Evolutionary conservation across 2,797 vertebrate genomes (phyloP).

Genomic region (Alectoris magna): DNA sequence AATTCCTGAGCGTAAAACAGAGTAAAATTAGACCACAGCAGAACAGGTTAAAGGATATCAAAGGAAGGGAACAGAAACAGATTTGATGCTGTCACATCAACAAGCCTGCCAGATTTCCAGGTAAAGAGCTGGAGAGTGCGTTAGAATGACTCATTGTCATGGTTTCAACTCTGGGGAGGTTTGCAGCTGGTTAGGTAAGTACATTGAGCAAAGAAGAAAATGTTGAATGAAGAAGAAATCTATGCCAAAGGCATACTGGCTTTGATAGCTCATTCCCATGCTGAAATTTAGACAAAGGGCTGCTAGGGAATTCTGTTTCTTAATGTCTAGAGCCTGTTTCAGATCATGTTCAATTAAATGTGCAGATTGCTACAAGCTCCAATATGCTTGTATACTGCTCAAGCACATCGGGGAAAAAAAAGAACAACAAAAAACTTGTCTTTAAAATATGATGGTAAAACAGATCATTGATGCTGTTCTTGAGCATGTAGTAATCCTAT

Average conservation of each 20-base stretch:
- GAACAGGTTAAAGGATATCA: background rate
- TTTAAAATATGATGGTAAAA: background rate
- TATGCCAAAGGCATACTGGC: background rate
- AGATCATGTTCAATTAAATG: background rate
- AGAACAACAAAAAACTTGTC: background rate
- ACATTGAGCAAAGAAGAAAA: background rate
- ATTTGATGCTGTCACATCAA: constrained; percentile 8
- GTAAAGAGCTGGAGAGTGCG: background rate
- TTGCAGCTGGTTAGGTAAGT: constrained; percentile 52
- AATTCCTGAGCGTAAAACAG: background rate
- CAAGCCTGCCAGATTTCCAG: constrained; percentile 7
- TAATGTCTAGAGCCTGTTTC: constrained; percentile 7
- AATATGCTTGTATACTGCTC: background rate
- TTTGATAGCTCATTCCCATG: constrained; percentile 17
- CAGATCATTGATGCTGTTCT: background rate
- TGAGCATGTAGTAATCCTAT: too few relatives aligned
- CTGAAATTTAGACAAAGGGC: constrained; percentile 39
- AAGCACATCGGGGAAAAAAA: background rate
- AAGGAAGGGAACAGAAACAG: background rate
- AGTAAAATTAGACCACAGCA: background rate
- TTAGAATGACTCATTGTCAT: constrained; percentile 48
- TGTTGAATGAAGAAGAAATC: constrained; percentile 30
- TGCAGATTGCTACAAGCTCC: background rate
- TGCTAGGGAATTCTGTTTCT: background rate
- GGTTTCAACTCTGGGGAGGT: background rate